Evolutionary conservation across 2,888 invertebrate species (phyloP).

Genomic region (Ormyrus nitidulus): DNA sequence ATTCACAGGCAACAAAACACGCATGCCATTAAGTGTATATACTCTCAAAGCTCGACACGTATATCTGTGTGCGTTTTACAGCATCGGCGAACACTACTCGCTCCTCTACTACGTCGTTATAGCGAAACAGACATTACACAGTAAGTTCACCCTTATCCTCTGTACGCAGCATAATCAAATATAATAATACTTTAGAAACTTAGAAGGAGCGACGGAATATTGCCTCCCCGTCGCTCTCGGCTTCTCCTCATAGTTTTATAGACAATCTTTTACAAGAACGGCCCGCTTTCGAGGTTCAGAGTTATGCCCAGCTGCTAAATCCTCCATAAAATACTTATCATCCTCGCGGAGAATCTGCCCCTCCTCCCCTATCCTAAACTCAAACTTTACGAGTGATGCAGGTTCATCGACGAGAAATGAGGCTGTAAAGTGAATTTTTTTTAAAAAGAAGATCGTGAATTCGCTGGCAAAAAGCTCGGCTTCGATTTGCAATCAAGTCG

Average conservation of each 20-base stretch:
- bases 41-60: constrained; percentile 29
- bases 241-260: not conserved
- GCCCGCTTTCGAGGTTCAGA: not conserved
- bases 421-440: too few species aligned
- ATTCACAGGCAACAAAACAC: not conserved
- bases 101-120: constrained; percentile 84
- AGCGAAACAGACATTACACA: constrained; percentile 72
- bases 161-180: constrained; percentile 50
- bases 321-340: too few species aligned
- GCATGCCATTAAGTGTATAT: not conserved
- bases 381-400: too few species aligned
- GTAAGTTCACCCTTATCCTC: constrained; percentile 59
- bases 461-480: too few species aligned
- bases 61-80: constrained; percentile 76
- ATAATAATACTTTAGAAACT: constrained; percentile 1
- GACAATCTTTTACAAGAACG: not conserved
- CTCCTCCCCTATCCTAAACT: too few species aligned
- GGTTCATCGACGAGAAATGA: too few species aligned
- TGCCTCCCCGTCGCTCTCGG: not conserved
- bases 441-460: too few species aligned
- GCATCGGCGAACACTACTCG: constrained; percentile 83
- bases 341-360: too few species aligned
- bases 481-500: too few species aligned
- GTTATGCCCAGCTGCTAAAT: constrained; percentile 14
- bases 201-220: too few species aligned